Percentiles rank a stretch among this genome's conserved stretches.
Conservation (phyloP, 1,140 invertebrate species). For the Teleopsis dalmanni region DNA sequence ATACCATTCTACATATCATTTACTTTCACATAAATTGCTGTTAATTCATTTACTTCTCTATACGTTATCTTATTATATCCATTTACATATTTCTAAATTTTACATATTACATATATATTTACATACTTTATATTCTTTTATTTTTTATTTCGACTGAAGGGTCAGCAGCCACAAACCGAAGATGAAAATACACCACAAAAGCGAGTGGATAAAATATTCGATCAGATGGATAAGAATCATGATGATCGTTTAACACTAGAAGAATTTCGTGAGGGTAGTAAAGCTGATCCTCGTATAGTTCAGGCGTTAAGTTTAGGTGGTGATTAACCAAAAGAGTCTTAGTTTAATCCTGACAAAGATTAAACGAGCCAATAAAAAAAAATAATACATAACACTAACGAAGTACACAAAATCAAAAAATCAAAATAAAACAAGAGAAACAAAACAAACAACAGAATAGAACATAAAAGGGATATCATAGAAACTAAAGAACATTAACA, state of each 20-base stretch:
- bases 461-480: not conserved
- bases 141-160: slow-evolving; percentile 47
- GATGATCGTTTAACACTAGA: slow-evolving; percentile 94
- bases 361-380: slow-evolving; percentile 5
- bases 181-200: slow-evolving; percentile 94
- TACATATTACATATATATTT: no score
- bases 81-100: no score
- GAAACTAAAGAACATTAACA: slow-evolving; percentile 1
- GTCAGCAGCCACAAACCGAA: slow-evolving; percentile 80
- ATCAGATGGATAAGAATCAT: slow-evolving; percentile 98
- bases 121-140: not conserved
- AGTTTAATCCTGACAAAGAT: slow-evolving; percentile 12
- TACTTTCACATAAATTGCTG: no score
- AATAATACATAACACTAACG: not conserved
- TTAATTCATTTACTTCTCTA: no score
- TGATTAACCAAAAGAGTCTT: slow-evolving; percentile 50
- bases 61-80: no score
- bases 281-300: slow-evolving; percentile 96
- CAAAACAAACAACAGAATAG: not conserved
- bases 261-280: slow-evolving; percentile 97
- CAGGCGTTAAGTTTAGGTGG: slow-evolving; percentile 81
- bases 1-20: no score
- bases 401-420: not conserved
- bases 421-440: not conserved
- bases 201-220: slow-evolving; percentile 94